Evolutionary conservation across 2,797 vertebrate genomes (phyloP), one percentile per base, ranked within the genome.

Genomic region (Chromobotia macracanthus): DNA sequence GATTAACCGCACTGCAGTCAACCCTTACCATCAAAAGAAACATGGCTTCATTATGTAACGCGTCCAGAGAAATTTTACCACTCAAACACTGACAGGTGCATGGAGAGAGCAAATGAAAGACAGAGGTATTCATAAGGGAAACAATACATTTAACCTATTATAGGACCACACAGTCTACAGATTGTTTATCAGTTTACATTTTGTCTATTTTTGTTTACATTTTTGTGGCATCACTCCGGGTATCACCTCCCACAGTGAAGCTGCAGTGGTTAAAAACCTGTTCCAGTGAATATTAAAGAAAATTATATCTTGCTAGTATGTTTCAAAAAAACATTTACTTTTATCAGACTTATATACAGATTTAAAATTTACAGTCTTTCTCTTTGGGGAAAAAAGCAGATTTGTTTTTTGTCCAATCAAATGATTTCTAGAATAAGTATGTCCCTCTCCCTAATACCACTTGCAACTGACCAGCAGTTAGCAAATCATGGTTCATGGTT

Each of bases 1-100:
- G 38, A 9, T 25, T 50, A 35, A 70, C 48, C 4, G 2, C 21
- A 31, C 13, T 63, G 12, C 48, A 31, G 31, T 70, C 19, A 70
- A 76, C 35, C 48, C 41, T 66, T 56, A 44, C 56, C 61, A 53
- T 28, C 5, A 25, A 13, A 53, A 53, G 11, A 75, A 75, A 53
- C 48, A 75, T 55, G 31, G 31, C 19, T 66, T 75, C 5, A 28
- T 28, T 41, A 66, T 65, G 7, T n/a, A 67, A 56, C 46, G 23
- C 23, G 60, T 1, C 21, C 56, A 15, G 0, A 41, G 16, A 55
- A 55, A 4, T 25, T 55, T 18, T 28, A 25, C 19, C 31, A 25
- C 16, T 13, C 3, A 35, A 75, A 23, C 8, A 7, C 25, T 75
- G 48, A n/a, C 5, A 6, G 5, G 41, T 73, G 21, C 11, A 61